phyloP scores from a whole-genome alignment of 2,888 invertebrate species.

The Saturnia pavonia region DNA sequence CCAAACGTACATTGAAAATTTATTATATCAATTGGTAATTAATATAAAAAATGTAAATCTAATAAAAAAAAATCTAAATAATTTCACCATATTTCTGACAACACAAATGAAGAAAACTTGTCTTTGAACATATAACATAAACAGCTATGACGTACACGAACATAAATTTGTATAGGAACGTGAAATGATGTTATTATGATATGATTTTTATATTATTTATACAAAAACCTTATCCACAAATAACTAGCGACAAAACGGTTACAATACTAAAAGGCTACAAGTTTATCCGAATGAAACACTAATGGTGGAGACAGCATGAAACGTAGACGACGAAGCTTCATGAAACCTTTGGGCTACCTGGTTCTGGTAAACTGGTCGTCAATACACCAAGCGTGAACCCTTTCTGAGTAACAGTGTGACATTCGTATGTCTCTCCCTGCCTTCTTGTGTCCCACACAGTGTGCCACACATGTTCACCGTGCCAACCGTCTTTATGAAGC shows the following conservation, averaged over 20 bases:
- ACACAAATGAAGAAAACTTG: neutral
- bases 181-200: constrained; percentile 24
- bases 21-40: neutral
- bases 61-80: too few species aligned
- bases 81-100: neutral
- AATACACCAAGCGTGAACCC: constrained; percentile 66
- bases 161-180: constrained; percentile 22
- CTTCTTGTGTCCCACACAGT: constrained; percentile 57
- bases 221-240: constrained; percentile 23
- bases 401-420: constrained; percentile 60
- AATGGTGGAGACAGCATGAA: constrained; percentile 4
- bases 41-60: neutral
- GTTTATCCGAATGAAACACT: constrained; percentile 9
- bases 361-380: constrained; percentile 56
- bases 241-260: constrained; percentile 12
- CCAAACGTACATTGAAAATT: neutral
- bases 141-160: constrained; percentile 17
- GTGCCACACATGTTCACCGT: constrained; percentile 56
- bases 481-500: constrained; percentile 60
- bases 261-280: constrained; percentile 8
- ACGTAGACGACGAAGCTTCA: constrained; percentile 26
- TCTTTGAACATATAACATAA: neutral
- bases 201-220: constrained; percentile 26
- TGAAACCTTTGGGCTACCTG: constrained; percentile 38
- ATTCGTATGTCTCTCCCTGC: constrained; percentile 58